Evolutionary conservation across 2,888 invertebrate genomes (phyloP).

Genomic region (Acrocera orbiculus): DNA sequence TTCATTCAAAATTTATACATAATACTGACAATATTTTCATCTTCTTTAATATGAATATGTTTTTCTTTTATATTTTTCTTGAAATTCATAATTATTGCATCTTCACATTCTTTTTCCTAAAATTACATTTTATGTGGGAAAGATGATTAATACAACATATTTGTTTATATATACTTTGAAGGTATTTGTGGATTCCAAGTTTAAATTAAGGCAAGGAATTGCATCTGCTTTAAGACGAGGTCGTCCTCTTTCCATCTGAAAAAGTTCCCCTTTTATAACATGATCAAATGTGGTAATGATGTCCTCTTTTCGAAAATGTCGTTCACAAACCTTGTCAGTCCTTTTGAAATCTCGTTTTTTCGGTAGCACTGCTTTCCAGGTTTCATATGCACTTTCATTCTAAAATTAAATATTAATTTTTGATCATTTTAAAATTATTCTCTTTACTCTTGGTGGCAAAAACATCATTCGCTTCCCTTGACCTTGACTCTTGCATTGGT

Average conservation of each 20-base stretch:
- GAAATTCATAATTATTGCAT: too few relatives aligned
- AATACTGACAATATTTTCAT: too few relatives aligned
- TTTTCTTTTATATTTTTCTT: too few relatives aligned
- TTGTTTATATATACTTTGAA: too few relatives aligned
- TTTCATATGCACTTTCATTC: conserved; percentile 11
- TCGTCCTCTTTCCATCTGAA: conserved; percentile 18
- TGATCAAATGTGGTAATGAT: conserved; percentile 18
- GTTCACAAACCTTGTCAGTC: conserved; percentile 18
- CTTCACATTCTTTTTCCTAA: too few relatives aligned
- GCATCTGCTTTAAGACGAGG: conserved; percentile 16
- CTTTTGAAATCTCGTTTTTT: conserved; percentile 15
- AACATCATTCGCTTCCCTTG: conserved; percentile 10
- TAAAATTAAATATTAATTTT: not conserved
- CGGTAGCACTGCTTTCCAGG: conserved; percentile 17
- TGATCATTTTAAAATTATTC: not conserved
- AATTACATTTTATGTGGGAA: too few relatives aligned
- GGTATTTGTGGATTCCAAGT: too few relatives aligned
- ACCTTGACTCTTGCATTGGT: conserved; percentile 2
- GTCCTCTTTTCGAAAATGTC: conserved; percentile 17
- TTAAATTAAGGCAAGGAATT: conserved; percentile 17
- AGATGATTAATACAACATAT: too few relatives aligned
- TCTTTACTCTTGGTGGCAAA: conserved; percentile 4
- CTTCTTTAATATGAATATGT: too few relatives aligned
- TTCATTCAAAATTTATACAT: too few relatives aligned
- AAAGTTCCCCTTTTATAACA: conserved; percentile 17